phyloP scores from a whole-genome alignment of 2,888 invertebrate species.

The Eupithecia subumbrata region DNA sequence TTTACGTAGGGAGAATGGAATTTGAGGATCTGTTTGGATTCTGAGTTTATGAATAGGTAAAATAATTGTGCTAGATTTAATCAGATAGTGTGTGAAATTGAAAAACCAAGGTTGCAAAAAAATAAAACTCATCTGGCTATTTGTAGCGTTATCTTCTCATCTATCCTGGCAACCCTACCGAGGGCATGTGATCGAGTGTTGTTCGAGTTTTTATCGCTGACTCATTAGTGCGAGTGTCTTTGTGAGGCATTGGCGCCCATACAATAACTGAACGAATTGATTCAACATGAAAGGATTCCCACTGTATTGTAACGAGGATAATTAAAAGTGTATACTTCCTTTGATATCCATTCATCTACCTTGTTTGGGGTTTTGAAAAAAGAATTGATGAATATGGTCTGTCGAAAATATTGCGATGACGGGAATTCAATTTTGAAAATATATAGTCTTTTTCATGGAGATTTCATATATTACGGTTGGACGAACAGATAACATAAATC shows the following conservation, averaged over 20 bases:
- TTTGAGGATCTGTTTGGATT: neutral
- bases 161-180: conserved; percentile 62
- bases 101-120: neutral
- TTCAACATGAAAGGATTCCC: conserved; percentile 68
- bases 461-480: neutral
- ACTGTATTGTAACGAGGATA: conserved; percentile 52
- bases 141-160: conserved; percentile 25
- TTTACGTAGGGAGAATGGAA: neutral
- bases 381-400: neutral
- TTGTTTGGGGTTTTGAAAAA: conserved; percentile 2
- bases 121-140: neutral
- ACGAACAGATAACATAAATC: neutral
- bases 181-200: conserved; percentile 77
- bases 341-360: conserved; percentile 19
- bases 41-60: neutral
- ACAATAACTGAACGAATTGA: conserved; percentile 70
- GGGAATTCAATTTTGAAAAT: neutral
- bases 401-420: neutral
- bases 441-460: neutral
- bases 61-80: neutral
- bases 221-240: conserved; percentile 82
- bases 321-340: conserved; percentile 46
- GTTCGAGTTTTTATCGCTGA: conserved; percentile 81
- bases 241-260: conserved; percentile 63
- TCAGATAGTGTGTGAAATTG: neutral